A percentile compares a stretch with the other conserved stretches of the same genome.
These are phyloP conservation scores for Lasiurus cinereus DNA, from an alignment of 2,113 vertebrate species.

Conservation along the genomic window DNA sequence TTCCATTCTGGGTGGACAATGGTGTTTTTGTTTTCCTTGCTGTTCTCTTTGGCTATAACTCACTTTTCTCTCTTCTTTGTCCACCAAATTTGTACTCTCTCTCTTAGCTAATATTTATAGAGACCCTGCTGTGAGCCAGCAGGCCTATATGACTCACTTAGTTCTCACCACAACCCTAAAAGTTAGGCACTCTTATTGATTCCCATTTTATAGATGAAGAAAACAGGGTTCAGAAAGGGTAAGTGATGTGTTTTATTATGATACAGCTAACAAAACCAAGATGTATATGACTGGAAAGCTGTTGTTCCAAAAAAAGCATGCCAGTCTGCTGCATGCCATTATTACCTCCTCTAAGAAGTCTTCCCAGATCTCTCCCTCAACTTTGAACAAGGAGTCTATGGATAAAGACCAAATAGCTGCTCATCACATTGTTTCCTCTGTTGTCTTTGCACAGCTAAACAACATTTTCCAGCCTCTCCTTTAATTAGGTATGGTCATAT, in stretches of 20 bases:
- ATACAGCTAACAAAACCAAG: not conserved
- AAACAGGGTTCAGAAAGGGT: not conserved
- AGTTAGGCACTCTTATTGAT: too few species aligned
- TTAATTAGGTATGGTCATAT: not conserved
- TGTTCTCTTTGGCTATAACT: not conserved
- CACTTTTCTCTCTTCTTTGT: slow-evolving; percentile 17
- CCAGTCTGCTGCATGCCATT: not conserved
- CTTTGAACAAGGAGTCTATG: not conserved
- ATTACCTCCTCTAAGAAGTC: not conserved
- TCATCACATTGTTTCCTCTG: not conserved
- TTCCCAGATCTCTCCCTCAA: not conserved
- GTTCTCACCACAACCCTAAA: not conserved
- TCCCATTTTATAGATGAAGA: not conserved
- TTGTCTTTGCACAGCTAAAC: not conserved
- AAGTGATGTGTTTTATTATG: not conserved
- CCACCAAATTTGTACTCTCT: not conserved
- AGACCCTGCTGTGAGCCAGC: not conserved
- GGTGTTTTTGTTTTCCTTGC: not conserved
- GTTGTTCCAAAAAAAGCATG: not conserved
- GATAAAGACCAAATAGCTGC: not conserved
- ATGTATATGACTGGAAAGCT: not conserved
- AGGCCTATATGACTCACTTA: not conserved
- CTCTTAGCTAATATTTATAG: not conserved
- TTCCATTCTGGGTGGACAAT: not conserved
- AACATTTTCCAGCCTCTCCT: not conserved